A percentile compares a stretch with the other conserved stretches of the same genome.
phyloP scores from a whole-genome alignment of 2,113 vertebrate genomes.

The Scomber scombrus region DNA sequence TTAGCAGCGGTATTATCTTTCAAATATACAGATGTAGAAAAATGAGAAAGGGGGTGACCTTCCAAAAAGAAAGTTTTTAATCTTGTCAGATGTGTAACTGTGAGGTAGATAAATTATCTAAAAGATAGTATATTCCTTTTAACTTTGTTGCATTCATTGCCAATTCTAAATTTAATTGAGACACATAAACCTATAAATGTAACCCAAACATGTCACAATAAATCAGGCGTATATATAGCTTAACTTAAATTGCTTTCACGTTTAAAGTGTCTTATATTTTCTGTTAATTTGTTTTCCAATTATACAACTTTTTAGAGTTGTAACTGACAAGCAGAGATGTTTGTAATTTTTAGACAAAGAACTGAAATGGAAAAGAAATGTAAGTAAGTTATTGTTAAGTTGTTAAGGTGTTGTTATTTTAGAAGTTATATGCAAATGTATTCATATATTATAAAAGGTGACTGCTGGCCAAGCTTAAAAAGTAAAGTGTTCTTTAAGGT shows the following conservation, averaged over 20 bases:
- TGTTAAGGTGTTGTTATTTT: background rate
- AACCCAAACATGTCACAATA: background rate
- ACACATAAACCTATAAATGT: too few relatives aligned
- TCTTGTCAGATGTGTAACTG: constrained; percentile 17
- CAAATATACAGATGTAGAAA: constrained; percentile 78
- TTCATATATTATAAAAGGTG: constrained; percentile 13
- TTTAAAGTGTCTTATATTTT: too few relatives aligned
- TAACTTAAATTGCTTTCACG: background rate
- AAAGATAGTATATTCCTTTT: background rate
- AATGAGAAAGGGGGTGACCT: constrained; percentile 70
- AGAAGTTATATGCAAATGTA: background rate
- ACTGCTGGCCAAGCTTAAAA: background rate
- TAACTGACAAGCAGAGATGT: too few relatives aligned
- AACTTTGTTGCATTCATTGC: background rate
- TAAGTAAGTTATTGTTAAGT: too few relatives aligned
- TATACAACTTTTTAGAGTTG: too few relatives aligned
- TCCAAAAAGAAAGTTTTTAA: constrained; percentile 68
- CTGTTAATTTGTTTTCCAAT: too few relatives aligned
- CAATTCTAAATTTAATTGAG: background rate
- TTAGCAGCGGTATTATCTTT: constrained; percentile 77
- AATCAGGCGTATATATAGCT: background rate
- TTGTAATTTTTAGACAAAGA: too few relatives aligned
- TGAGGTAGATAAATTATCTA: background rate
- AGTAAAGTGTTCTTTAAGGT: background rate
- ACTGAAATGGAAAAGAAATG: background rate